Base-by-base conservation (phyloP, 2,888 invertebrate genomes). In the Himalopsyche anomala region DNA sequence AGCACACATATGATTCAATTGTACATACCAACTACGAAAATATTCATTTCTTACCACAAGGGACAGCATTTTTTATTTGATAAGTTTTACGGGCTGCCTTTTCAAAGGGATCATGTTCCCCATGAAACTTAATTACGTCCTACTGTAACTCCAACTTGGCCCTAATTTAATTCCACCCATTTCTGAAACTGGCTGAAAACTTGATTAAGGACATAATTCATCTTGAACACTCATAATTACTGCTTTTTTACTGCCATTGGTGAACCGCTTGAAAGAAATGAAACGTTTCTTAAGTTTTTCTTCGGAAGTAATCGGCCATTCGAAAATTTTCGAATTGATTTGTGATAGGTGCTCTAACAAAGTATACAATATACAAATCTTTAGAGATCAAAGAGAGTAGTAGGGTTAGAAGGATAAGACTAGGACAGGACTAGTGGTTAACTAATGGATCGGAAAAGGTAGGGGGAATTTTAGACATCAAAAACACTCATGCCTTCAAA, bases 171-270 rank as follows among this genome's bases (percentile, higher is more conserved):
- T 84, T 86, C 81, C 84, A 80, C 56, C 86, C 86, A 86, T 82
- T 86, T 62, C 62, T n/a, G 62, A 62, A 62, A 62, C 69, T 56
- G 83, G 15, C 62, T 56, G 83, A 80, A 86, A 86, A 84, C 86
- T 84, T 86, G 86, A 86, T 86, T 86, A 86, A 84, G 84, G 51
- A 81, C 83, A 86, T 86, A 84, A 86, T 81, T 86, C 86, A 86
- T 86, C 84, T 45, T 38, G 84, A 74, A 83, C 82, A 79, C 84
- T 84, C 80, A 45, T 81, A 81, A 81, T 81, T 51, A 81, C 81
- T 45, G 81, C 51, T 51, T 81, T 42, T 45, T 81, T 42, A 45
- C 81, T 42, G n/a, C 81, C 51, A 40, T 45, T 51, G 45, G 51
- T 19, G 62, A 19, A 36, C 17, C 80, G 8, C 40, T 80, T 80